phyloP scores from a whole-genome alignment of 2,888 invertebrate genomes.

The Drosophila fulvimacula region DNA sequence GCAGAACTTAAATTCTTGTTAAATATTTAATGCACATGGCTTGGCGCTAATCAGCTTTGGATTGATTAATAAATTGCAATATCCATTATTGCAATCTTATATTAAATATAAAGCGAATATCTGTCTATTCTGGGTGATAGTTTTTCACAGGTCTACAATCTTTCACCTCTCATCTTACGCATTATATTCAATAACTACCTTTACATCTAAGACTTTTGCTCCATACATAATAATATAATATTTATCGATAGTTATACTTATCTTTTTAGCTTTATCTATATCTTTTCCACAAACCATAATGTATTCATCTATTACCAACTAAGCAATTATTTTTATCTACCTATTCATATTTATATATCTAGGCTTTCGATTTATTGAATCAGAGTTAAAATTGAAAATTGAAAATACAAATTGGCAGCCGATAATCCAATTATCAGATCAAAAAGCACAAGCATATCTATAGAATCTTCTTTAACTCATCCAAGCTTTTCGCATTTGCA shows the following conservation, averaged over 20 bases:
- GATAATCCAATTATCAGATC: not conserved
- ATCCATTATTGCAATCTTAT: not conserved
- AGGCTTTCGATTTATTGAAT: not conserved
- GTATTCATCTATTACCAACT: too few species aligned
- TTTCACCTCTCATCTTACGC: too few species aligned
- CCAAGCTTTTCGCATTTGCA: not conserved
- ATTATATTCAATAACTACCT: too few species aligned
- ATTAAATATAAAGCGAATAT: not conserved
- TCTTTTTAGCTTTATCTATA: not conserved
- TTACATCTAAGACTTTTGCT: too few species aligned
- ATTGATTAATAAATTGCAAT: not conserved
- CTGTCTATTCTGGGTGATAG: too few species aligned
- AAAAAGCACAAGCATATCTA: not conserved
- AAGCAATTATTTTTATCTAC: too few species aligned
- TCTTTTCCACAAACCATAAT: too few species aligned
- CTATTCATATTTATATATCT: not conserved
- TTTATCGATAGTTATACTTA: not conserved
- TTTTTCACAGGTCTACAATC: too few species aligned
- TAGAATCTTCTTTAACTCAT: not conserved
- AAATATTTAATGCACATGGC: slow-evolving; percentile 42
- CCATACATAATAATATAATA: too few species aligned
- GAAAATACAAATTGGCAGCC: not conserved
- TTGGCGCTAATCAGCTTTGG: slow-evolving; percentile 28
- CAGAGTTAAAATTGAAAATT: not conserved
- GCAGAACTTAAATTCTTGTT: slow-evolving; percentile 31